These are phyloP conservation scores for Thereva unica DNA, from an alignment of 2,888 invertebrate genomes.

Conservation along the genomic window DNA sequence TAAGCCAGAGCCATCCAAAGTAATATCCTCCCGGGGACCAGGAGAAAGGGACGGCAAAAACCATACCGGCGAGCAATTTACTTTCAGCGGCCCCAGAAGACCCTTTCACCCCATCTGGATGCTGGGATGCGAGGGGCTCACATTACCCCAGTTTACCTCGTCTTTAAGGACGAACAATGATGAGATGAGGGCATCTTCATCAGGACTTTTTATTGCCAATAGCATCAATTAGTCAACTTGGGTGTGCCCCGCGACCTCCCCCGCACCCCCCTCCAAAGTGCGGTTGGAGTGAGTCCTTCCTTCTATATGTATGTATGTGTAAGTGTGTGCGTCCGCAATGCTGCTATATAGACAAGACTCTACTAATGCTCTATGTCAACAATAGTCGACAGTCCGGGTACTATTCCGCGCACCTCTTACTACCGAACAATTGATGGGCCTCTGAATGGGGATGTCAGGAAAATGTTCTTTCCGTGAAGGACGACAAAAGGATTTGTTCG, in stretches of 20 bases:
- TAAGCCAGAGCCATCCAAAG: background rate
- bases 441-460: conserved; percentile 18
- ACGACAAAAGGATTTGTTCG: conserved; percentile 14
- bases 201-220: conserved; percentile 32
- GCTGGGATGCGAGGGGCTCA: conserved; percentile 13
- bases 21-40: background rate
- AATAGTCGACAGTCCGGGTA: conserved; percentile 2
- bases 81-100: conserved; percentile 38
- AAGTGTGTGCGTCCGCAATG: no score
- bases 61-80: conserved; percentile 35
- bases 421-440: background rate
- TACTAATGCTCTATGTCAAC: conserved; percentile 6
- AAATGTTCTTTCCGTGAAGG: conserved; percentile 13
- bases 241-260: background rate
- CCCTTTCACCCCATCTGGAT: conserved; percentile 32
- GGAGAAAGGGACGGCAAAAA: background rate
- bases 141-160: conserved; percentile 6
- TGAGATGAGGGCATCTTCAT: conserved; percentile 21
- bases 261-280: background rate
- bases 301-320: no score
- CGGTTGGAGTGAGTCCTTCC: background rate
- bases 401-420: no score
- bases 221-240: conserved; percentile 32
- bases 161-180: conserved; percentile 9
- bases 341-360: no score